Conservation (phyloP, 2,888 invertebrate genomes). For the Drosophila nr. medialis region DNA sequence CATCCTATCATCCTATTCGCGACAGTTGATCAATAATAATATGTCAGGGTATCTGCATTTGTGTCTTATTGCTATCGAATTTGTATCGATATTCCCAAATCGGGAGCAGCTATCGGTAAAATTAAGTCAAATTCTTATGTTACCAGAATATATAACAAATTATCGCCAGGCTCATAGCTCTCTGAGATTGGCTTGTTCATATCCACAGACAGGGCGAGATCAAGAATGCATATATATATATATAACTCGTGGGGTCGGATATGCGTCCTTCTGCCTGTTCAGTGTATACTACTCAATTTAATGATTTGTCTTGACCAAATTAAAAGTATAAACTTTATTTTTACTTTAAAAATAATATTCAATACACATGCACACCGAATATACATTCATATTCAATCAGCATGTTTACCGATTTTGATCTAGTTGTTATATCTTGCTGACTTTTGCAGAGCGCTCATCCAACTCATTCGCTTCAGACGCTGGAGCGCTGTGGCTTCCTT, state of each 20-base stretch:
- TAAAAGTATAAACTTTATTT: background rate
- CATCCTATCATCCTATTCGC: background rate
- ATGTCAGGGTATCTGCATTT: background rate
- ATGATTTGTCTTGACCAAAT: background rate
- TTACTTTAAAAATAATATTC: background rate
- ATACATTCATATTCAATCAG: too few species aligned
- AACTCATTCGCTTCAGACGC: slow-evolving; percentile 85
- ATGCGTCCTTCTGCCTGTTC: too few species aligned
- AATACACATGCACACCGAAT: too few species aligned
- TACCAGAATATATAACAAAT: background rate
- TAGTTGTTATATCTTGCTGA: background rate
- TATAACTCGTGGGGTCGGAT: background rate
- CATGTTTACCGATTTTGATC: background rate
- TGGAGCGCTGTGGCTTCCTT: slow-evolving; percentile 90
- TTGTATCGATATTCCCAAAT: background rate
- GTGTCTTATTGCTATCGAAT: background rate
- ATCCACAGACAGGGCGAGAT: background rate
- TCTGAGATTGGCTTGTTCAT: background rate
- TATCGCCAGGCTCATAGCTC: background rate
- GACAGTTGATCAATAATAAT: background rate
- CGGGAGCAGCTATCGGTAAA: background rate
- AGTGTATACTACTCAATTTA: too few species aligned
- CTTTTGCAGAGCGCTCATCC: slow-evolving; percentile 87
- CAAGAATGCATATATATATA: background rate
- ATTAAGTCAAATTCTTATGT: too few species aligned